These are phyloP conservation scores for Podarcis muralis DNA, from an alignment of 2,113 vertebrate species.

Conservation along the genomic window DNA sequence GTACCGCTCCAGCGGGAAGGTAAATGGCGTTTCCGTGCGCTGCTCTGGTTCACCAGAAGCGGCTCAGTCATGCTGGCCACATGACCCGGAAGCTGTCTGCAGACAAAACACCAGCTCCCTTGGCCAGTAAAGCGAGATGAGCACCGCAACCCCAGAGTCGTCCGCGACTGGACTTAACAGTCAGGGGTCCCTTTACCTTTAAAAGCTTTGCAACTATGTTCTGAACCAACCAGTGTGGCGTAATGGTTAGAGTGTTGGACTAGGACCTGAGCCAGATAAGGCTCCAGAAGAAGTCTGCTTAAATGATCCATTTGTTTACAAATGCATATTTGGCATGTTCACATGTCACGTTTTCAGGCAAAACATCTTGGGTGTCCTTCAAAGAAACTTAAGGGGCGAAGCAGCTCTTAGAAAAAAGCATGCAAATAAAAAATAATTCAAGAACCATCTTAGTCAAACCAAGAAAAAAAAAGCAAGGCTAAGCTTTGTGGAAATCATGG, in stretches of 20 bases:
- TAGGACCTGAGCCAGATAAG: neutral
- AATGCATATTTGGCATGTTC: neutral
- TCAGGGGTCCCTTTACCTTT: no score
- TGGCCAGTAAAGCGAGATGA: no score
- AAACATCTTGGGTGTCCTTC: neutral
- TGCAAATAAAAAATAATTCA: neutral
- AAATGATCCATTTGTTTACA: neutral
- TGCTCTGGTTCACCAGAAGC: no score
- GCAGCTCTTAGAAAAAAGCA: neutral
- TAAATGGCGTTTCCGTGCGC: no score
- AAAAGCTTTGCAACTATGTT: neutral
- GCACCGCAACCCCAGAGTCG: no score
- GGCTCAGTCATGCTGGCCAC: no score
- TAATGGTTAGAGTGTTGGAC: no score
- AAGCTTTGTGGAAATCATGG: neutral
- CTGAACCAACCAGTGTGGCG: neutral
- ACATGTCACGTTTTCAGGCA: neutral
- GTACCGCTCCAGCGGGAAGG: no score
- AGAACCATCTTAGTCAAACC: neutral
- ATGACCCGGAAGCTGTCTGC: no score
- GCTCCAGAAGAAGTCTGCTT: neutral
- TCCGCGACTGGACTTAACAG: no score
- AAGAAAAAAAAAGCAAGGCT: neutral
- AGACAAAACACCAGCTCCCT: no score
- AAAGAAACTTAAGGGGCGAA: neutral